Evolutionary conservation across 2,797 vertebrate species (phyloP).

Genomic region (Cephalopachus bancanus): DNA sequence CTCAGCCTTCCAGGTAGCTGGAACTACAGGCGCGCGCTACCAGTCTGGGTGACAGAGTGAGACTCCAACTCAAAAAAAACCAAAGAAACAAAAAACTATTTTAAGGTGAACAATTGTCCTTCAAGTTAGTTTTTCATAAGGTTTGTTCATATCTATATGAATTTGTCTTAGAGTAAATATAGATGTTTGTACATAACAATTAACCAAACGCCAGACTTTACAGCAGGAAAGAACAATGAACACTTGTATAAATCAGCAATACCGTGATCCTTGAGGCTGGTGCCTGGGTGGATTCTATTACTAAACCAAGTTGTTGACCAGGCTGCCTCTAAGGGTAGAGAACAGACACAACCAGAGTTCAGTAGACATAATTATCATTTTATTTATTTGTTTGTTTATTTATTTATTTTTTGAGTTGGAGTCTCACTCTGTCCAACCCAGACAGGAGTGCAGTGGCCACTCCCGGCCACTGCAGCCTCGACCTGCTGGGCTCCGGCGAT

Average conservation of each 20-base stretch:
- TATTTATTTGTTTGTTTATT: background rate
- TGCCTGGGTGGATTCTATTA: background rate
- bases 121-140: conserved; percentile 35
- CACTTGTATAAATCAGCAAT: conserved; percentile 35
- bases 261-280: background rate
- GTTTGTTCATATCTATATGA: background rate
- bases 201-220: conserved; percentile 49
- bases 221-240: conserved; percentile 48
- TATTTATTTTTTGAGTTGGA: no score
- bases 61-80: no score
- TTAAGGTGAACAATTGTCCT: background rate
- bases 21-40: no score
- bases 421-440: no score
- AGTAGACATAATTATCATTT: conserved; percentile 31
- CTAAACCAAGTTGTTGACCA: conserved; percentile 49
- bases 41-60: no score
- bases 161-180: conserved; percentile 19
- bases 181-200: conserved; percentile 22
- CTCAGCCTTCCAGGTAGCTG: no score
- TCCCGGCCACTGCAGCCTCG: no score
- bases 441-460: no score
- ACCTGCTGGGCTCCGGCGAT: no score
- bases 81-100: background rate
- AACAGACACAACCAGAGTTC: background rate
- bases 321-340: background rate